A percentile compares a stretch with the other conserved stretches of the same genome.
Conservation (phyloP, 2,888 invertebrate species). For the Exephanes ischioxanthus region DNA sequence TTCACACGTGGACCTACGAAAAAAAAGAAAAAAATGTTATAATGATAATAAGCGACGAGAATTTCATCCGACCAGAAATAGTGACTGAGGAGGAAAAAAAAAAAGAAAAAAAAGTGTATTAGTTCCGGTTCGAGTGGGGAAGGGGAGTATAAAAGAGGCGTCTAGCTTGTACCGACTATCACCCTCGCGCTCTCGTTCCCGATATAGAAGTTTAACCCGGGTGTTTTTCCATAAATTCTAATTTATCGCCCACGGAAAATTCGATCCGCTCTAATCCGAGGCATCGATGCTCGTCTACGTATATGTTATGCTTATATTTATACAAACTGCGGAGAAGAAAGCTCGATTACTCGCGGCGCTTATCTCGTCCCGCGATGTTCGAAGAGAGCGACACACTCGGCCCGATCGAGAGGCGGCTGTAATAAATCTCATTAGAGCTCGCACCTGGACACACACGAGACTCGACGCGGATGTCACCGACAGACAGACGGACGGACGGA, state of each 20-base stretch:
- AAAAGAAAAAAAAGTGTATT: slow-evolving; percentile 80
- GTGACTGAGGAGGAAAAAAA: slow-evolving; percentile 72
- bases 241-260: slow-evolving; percentile 80
- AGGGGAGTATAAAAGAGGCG: slow-evolving; percentile 55
- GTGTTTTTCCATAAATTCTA: slow-evolving; percentile 79
- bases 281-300: slow-evolving; percentile 77
- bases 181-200: slow-evolving; percentile 69
- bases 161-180: slow-evolving; percentile 53
- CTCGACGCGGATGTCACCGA: slow-evolving; percentile 30
- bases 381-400: not conserved
- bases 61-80: slow-evolving; percentile 72
- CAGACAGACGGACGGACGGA: slow-evolving; percentile 43
- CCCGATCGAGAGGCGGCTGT: slow-evolving; percentile 19
- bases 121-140: slow-evolving; percentile 79
- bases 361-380: not conserved
- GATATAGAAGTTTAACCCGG: slow-evolving; percentile 15
- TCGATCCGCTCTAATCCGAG: slow-evolving; percentile 75
- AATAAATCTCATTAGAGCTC: slow-evolving; percentile 66
- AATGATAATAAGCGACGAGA: slow-evolving; percentile 73
- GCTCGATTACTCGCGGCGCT: slow-evolving; percentile 10
- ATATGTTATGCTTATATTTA: slow-evolving; percentile 31
- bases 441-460: slow-evolving; percentile 62
- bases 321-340: slow-evolving; percentile 21
- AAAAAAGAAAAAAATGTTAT: slow-evolving; percentile 72
- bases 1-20: slow-evolving; percentile 70